These are phyloP conservation scores for Elephantulus edwardii DNA, from an alignment of 2,113 vertebrate species.

Conservation along the genomic window DNA sequence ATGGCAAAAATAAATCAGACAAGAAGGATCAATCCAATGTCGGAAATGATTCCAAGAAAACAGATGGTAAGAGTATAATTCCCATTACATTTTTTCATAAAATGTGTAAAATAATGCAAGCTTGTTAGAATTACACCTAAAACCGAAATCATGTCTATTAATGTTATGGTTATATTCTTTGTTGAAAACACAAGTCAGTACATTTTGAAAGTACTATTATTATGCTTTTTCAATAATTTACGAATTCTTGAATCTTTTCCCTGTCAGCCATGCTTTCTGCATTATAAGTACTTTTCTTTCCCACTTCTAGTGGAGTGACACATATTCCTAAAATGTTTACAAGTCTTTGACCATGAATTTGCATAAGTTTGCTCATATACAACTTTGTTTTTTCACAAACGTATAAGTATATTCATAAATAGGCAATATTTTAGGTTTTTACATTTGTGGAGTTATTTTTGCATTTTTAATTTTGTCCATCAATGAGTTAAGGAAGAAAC, in stretches of 20 bases:
- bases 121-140: conserved; percentile 39
- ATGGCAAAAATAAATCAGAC: conserved; percentile 81
- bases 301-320: neutral
- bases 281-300: conserved; percentile 17
- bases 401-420: no score
- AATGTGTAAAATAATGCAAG: conserved; percentile 42
- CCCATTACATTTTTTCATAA: conserved; percentile 62
- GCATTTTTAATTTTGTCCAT: neutral
- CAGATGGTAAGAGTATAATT: conserved; percentile 83
- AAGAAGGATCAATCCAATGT: conserved; percentile 80
- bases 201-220: conserved; percentile 28
- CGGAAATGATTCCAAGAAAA: conserved; percentile 83
- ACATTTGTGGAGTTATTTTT: neutral
- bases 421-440: neutral
- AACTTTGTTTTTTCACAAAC: no score
- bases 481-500: neutral
- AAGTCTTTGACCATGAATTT: neutral
- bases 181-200: conserved; percentile 31
- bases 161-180: neutral
- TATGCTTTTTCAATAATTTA: conserved; percentile 49
- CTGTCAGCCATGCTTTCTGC: neutral
- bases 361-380: no score
- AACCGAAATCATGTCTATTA: conserved; percentile 14
- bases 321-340: neutral
- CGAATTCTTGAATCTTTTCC: neutral